Conservation (phyloP, 2,888 invertebrate genomes). For the Aplocera efformata region DNA sequence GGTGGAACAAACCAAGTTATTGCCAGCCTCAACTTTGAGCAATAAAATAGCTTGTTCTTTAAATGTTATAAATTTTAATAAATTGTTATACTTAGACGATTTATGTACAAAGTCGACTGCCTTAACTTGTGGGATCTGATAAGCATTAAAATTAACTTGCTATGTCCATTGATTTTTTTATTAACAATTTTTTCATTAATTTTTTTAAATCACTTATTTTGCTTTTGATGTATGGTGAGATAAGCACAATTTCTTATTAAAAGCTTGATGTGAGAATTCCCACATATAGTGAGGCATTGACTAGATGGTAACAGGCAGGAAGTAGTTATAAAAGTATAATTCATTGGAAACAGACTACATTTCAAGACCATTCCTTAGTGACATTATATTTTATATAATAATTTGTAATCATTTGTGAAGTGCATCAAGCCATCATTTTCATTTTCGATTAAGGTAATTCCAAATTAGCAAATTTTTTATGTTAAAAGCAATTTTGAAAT, state of each 20-base stretch:
- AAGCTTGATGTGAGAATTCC: constrained; percentile 12
- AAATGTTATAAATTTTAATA: constrained; percentile 19
- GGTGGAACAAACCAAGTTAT: constrained; percentile 14
- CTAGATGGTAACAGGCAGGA: constrained; percentile 9
- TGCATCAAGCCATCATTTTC: constrained; percentile 52
- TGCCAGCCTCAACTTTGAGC: constrained; percentile 11
- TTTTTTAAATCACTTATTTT: constrained; percentile 1
- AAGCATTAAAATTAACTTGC: constrained; percentile 11
- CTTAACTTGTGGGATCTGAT: constrained; percentile 23
- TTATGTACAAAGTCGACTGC: constrained; percentile 32
- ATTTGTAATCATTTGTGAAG: constrained; percentile 40
- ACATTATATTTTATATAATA: constrained; percentile 34
- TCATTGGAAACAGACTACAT: constrained; percentile 28
- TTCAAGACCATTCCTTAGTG: constrained; percentile 47
- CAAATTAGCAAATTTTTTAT: too few species aligned
- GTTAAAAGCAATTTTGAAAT: too few species aligned
- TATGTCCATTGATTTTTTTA: neutral
- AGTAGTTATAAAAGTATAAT: constrained; percentile 21
- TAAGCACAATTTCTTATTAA: too few species aligned
- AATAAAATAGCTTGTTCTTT: constrained; percentile 12
- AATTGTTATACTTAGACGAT: constrained; percentile 27
- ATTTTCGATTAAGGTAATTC: constrained; percentile 8
- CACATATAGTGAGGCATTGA: constrained; percentile 26
- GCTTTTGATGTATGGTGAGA: constrained; percentile 2
- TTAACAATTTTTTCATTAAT: neutral